Conservation (phyloP, 2,888 invertebrate genomes). For the Melitaea athalia region DNA sequence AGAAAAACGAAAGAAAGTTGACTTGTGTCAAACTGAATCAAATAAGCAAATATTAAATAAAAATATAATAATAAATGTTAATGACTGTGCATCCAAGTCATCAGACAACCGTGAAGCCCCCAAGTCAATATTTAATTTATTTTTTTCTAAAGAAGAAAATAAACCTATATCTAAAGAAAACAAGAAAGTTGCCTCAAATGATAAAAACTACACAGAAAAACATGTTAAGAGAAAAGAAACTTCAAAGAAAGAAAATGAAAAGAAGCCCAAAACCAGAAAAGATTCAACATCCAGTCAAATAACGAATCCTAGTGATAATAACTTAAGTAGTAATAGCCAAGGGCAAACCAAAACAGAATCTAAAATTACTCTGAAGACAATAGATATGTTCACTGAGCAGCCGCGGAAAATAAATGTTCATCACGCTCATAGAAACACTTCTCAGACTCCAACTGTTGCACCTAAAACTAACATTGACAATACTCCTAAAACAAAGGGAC, state of each 20-base stretch:
- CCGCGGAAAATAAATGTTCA: constrained; percentile 58
- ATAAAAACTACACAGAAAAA: constrained; percentile 66
- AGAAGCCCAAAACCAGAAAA: constrained; percentile 49
- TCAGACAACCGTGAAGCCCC: constrained; percentile 53
- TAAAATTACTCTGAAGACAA: constrained; percentile 63
- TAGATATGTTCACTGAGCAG: constrained; percentile 70
- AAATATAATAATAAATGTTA: constrained; percentile 49
- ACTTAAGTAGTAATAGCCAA: constrained; percentile 45
- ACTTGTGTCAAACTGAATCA: constrained; percentile 46
- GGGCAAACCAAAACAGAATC: constrained; percentile 54
- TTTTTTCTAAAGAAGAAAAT: constrained; percentile 51
- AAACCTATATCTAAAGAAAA: constrained; percentile 46
- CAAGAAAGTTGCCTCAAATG: constrained; percentile 49
- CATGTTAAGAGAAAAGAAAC: constrained; percentile 71
- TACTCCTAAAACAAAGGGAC: constrained; percentile 47
- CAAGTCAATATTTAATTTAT: constrained; percentile 57
- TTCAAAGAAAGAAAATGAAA: constrained; percentile 51
- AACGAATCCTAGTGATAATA: constrained; percentile 60
- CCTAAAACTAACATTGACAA: constrained; percentile 48
- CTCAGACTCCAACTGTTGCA: constrained; percentile 43
- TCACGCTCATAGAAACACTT: constrained; percentile 66
- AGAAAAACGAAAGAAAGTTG: constrained; percentile 76
- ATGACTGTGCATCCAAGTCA: constrained; percentile 50
- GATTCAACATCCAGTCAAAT: constrained; percentile 59
- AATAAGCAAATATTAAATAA: constrained; percentile 51